A percentile compares a stretch with the other conserved stretches of the same genome.
Conservation (phyloP, 2,797 vertebrate genomes). For the Podargus strigoides region DNA sequence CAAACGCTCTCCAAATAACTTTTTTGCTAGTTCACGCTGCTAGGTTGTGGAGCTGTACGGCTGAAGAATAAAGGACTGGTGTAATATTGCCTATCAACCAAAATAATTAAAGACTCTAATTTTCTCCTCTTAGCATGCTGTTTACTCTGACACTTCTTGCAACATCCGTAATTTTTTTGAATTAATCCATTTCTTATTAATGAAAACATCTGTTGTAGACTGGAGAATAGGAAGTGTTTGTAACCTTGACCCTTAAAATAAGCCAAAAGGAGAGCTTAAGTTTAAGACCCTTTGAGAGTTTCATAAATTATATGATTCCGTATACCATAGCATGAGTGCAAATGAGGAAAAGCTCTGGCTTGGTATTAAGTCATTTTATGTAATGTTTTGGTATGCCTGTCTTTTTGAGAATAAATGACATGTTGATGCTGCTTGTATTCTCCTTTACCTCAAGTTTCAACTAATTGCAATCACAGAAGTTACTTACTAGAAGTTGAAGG, state of each 20-base stretch:
- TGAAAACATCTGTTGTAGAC: neutral
- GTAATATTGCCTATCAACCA: neutral
- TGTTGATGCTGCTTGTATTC: neutral
- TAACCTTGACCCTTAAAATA: neutral
- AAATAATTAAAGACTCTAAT: constrained; percentile 23
- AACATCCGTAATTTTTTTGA: neutral
- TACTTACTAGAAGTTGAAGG: neutral
- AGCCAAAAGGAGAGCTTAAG: neutral
- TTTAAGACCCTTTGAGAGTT: neutral
- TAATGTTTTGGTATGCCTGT: neutral
- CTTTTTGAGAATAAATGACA: neutral
- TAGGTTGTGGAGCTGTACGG: neutral
- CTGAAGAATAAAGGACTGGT: constrained; percentile 1
- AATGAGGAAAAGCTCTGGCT: neutral
- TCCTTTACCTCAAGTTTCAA: neutral
- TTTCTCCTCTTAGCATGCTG: neutral
- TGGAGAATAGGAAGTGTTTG: neutral
- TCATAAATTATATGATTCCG: neutral
- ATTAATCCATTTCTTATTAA: neutral
- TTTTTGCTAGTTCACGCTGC: constrained; percentile 21
- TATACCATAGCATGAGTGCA: neutral
- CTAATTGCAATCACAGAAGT: neutral
- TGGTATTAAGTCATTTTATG: neutral
- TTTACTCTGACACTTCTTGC: neutral
- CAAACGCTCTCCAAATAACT: neutral